A percentile compares a stretch with the other conserved stretches of the same genome.
Evolutionary conservation across 2,113 vertebrate species (phyloP).

Genomic region (Riparia riparia): DNA sequence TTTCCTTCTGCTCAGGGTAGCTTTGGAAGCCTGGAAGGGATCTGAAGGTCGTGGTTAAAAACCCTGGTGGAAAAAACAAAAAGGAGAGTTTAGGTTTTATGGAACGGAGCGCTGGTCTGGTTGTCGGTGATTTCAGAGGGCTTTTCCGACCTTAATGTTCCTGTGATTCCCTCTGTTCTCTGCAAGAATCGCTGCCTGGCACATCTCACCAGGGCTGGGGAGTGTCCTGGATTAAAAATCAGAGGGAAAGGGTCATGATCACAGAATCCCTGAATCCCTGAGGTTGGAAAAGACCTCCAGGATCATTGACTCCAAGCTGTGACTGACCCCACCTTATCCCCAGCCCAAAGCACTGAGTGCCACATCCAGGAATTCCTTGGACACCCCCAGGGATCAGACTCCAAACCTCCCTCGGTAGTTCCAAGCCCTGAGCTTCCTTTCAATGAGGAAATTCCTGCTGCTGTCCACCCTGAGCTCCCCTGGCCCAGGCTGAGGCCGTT

Average conservation of each 20-base stretch:
- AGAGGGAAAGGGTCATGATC: neutral
- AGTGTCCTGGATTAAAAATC: neutral
- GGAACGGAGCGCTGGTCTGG: neutral
- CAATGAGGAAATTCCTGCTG: neutral
- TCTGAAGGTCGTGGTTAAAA: neutral
- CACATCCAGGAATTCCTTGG: fast-evolving
- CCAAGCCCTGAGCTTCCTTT: neutral
- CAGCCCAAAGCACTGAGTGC: neutral
- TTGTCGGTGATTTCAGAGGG: neutral
- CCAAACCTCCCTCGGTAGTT: neutral
- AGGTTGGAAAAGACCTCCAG: neutral
- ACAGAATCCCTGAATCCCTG: neutral
- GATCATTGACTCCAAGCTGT: fast-evolving
- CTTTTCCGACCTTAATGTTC: neutral
- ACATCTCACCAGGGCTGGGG: neutral
- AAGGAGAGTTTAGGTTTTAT: fast-evolving
- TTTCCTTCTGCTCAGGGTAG: neutral
- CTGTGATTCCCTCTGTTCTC: neutral
- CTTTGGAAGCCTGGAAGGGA: neutral
- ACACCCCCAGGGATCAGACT: neutral
- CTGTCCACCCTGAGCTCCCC: fast-evolving
- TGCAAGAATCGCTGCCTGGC: neutral
- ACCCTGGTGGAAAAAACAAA: neutral
- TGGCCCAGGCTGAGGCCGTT: neutral
- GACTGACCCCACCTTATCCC: fast-evolving